A percentile compares a stretch with the other conserved stretches of the same genome.
Evolutionary conservation across 2,888 invertebrate genomes (phyloP).

Genomic region (Drosophila multiciliata): DNA sequence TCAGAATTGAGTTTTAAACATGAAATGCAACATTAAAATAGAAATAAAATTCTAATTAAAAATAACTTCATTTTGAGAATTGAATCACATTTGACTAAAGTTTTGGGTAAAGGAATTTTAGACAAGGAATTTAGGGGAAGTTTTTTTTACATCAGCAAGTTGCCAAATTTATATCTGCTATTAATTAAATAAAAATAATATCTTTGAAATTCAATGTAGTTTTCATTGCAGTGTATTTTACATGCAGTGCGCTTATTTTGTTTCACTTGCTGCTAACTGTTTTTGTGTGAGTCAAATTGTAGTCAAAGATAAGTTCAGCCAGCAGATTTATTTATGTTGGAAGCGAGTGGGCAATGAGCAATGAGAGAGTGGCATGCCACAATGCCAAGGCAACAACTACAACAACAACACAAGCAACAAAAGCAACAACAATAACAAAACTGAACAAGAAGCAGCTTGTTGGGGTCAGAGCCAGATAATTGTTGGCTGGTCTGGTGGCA

Average conservation of each 20-base stretch:
- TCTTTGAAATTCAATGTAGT: background rate
- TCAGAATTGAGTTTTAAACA: background rate
- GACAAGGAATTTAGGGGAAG: too few species aligned
- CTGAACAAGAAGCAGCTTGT: conserved; percentile 3
- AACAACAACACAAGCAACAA: conserved; percentile 8
- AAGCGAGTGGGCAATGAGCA: conserved; percentile 44
- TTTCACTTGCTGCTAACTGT: background rate
- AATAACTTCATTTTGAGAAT: background rate
- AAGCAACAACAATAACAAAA: conserved; percentile 1
- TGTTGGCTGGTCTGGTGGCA: conserved; percentile 56
- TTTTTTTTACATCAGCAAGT: background rate
- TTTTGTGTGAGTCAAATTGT: background rate
- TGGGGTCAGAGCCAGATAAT: conserved; percentile 44
- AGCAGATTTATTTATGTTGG: conserved; percentile 64
- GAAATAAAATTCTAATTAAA: background rate
- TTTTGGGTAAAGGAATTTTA: background rate
- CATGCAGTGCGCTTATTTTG: background rate
- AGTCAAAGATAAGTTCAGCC: conserved; percentile 39
- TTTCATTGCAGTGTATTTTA: conserved; percentile 27
- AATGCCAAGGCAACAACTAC: conserved; percentile 24
- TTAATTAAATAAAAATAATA: background rate
- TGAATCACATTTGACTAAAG: background rate
- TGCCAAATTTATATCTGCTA: background rate
- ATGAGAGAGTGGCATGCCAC: conserved; percentile 44
- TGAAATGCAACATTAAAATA: background rate